A percentile compares a stretch with the other conserved stretches of the same genome.
Evolutionary conservation across 2,113 vertebrate genomes (phyloP).

Genomic region (Alectura lathami): DNA sequence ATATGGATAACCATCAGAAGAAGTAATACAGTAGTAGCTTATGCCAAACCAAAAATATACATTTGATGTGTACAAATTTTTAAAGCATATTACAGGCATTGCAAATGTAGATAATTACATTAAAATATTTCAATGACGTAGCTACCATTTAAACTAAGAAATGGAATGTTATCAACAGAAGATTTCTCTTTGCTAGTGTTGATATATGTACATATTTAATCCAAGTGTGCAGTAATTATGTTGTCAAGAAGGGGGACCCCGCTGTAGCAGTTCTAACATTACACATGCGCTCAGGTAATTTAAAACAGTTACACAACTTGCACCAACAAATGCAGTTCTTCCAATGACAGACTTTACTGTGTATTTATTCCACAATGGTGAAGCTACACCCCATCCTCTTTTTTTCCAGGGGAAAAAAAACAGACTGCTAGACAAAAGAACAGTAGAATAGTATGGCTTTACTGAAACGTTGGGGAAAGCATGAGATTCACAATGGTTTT

Average conservation of each 20-base stretch:
- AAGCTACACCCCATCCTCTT: neutral
- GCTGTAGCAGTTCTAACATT: neutral
- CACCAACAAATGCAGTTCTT: neutral
- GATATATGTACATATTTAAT: neutral
- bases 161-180: conserved; percentile 35
- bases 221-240: neutral
- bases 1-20: conserved; percentile 61
- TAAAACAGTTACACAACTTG: neutral
- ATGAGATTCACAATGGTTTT: neutral
- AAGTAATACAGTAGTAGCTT: conserved; percentile 60
- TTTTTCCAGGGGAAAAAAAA: neutral
- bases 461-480: conserved; percentile 40
- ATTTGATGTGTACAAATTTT: conserved; percentile 71
- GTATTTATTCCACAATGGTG: neutral
- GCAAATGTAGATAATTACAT: conserved; percentile 27
- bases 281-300: neutral
- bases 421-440: neutral
- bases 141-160: conserved; percentile 42
- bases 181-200: neutral
- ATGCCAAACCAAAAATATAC: conserved; percentile 77
- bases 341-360: neutral
- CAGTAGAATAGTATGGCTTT: conserved; percentile 14
- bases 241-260: neutral
- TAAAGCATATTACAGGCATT: conserved; percentile 73
- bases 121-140: conserved; percentile 35